Percentiles rank a stretch among this genome's conserved stretches.
phyloP scores from a whole-genome alignment of 1,140 invertebrate genomes.

The Aplysia californica region DNA sequence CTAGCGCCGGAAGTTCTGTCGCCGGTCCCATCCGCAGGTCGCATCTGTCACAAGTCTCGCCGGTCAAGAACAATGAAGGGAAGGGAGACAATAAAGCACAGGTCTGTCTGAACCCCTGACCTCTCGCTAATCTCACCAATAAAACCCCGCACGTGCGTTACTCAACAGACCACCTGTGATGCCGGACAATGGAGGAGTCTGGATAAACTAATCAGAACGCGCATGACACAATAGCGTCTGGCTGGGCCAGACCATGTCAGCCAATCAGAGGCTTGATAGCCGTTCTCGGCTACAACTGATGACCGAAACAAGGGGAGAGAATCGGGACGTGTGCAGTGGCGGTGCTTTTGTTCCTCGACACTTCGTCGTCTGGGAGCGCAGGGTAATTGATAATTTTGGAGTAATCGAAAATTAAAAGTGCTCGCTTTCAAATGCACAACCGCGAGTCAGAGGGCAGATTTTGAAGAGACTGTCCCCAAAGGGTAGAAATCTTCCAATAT shows the following conservation, averaged over 20 bases:
- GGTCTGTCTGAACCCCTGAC: too few species aligned
- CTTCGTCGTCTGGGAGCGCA: not conserved
- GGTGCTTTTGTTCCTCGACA: not conserved
- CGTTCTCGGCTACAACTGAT: not conserved
- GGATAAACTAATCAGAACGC: conserved; percentile 9
- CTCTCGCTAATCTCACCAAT: too few species aligned
- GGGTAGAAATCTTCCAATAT: not conserved
- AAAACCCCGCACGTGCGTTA: too few species aligned
- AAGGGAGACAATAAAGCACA: too few species aligned
- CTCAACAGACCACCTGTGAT: too few species aligned
- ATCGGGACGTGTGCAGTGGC: not conserved
- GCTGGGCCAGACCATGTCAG: not conserved
- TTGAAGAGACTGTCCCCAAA: not conserved
- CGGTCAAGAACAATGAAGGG: too few species aligned
- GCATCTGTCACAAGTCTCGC: too few species aligned
- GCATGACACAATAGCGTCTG: conserved; percentile 17
- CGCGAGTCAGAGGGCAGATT: not conserved
- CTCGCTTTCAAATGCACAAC: not conserved
- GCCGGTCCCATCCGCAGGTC: too few species aligned
- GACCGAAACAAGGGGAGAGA: not conserved
- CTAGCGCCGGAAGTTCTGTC: too few species aligned
- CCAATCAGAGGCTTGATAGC: not conserved
- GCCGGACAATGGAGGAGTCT: too few species aligned
- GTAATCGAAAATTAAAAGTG: conserved; percentile 12
- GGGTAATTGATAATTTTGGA: conserved; percentile 14